Conservation (phyloP, 2,113 vertebrate genomes). For the Vulpes lagopus region DNA sequence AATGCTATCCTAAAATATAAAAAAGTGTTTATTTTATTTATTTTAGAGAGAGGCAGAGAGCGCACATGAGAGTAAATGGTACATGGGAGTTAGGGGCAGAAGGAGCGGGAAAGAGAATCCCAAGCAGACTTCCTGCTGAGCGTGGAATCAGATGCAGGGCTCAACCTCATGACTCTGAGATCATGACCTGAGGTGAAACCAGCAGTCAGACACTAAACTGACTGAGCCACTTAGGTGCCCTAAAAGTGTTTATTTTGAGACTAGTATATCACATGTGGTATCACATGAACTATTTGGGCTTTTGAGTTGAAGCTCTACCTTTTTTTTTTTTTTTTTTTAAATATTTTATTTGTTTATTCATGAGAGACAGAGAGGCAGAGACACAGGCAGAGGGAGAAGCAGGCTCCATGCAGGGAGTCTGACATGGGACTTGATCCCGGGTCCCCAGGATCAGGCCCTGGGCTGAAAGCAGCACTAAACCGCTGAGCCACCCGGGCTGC, state of each 20-base stretch:
- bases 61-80: no score
- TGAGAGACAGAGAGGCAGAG: no score
- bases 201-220: neutral
- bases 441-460: no score
- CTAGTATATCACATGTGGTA: neutral
- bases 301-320: neutral
- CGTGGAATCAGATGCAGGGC: neutral
- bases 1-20: conserved; percentile 9
- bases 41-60: no score
- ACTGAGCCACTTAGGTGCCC: neutral
- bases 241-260: conserved; percentile 16
- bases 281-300: neutral
- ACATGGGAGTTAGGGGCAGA: neutral
- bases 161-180: neutral
- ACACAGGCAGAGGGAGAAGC: no score
- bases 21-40: neutral
- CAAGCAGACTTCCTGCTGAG: neutral
- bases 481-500: neutral
- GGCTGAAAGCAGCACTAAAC: no score
- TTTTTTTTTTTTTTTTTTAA: neutral
- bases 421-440: no score
- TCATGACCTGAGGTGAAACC: neutral
- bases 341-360: no score
- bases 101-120: neutral
- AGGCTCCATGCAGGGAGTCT: no score